These are phyloP conservation scores for Ochropleura plecta DNA, from an alignment of 2,888 invertebrate species.

Conservation along the genomic window DNA sequence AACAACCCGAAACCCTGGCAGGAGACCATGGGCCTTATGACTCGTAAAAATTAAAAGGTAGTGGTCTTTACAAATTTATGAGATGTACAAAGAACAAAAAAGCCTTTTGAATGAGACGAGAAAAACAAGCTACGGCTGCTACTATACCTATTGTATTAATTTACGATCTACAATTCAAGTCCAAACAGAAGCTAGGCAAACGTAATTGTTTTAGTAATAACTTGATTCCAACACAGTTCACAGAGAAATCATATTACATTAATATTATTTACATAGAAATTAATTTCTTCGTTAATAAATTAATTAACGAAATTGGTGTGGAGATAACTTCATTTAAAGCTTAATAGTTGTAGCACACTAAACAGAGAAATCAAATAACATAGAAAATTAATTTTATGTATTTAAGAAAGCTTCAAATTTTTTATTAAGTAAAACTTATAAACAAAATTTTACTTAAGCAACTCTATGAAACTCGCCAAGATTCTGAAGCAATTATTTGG, in stretches of 20 bases:
- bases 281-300: no score
- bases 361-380: not conserved
- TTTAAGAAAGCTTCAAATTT: not conserved
- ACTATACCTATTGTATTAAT: not conserved
- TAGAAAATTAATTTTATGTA: not conserved
- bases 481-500: slow-evolving; percentile 43
- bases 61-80: not conserved
- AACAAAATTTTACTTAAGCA: slow-evolving; percentile 20
- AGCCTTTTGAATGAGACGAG: not conserved
- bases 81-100: not conserved
- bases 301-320: no score
- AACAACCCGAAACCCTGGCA: no score
- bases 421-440: slow-evolving; percentile 8
- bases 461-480: slow-evolving; percentile 18
- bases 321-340: no score
- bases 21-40: no score
- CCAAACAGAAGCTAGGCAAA: no score
- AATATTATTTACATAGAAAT: no score
- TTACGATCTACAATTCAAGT: not conserved
- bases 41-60: not conserved
- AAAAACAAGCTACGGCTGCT: not conserved
- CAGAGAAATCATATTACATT: not conserved
- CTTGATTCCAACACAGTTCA: not conserved
- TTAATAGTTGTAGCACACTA: not conserved
- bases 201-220: not conserved